These are phyloP conservation scores for Calypte anna DNA, from an alignment of 2,113 vertebrate genomes.

Conservation along the genomic window DNA sequence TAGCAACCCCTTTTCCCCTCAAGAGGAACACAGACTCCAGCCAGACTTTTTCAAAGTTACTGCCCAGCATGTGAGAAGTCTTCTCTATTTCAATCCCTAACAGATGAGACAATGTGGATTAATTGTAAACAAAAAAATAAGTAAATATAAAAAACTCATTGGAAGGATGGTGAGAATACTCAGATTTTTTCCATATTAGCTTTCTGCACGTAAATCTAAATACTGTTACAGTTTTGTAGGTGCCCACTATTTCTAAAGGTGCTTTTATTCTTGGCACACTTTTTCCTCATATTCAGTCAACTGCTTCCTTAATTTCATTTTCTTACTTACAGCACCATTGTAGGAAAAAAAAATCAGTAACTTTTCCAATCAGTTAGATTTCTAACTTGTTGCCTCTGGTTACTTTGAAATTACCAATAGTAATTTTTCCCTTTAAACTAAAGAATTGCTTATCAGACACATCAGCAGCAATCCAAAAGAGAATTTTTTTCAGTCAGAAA, in stretches of 20 bases:
- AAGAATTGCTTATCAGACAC: neutral
- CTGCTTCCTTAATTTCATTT: neutral
- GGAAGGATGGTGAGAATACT: neutral
- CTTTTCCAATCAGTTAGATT: neutral
- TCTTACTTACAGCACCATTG: neutral
- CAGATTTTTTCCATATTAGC: neutral
- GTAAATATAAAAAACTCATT: neutral
- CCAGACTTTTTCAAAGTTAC: neutral
- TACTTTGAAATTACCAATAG: neutral
- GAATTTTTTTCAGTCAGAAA: neutral
- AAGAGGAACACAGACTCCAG: neutral
- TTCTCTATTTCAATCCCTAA: neutral
- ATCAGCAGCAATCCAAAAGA: neutral
- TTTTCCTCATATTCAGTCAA: neutral
- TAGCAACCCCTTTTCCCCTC: rapidly evolving
- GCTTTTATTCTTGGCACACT: neutral
- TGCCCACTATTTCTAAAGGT: neutral
- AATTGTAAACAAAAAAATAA: neutral
- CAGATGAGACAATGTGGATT: neutral
- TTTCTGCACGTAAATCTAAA: neutral
- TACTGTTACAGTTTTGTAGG: neutral
- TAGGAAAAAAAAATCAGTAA: neutral
- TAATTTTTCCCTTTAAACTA: neutral
- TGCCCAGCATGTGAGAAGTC: rapidly evolving
- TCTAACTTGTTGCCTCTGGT: neutral